phyloP scores from a whole-genome alignment of 2,113 vertebrate genomes.

The Dinomys branickii region DNA sequence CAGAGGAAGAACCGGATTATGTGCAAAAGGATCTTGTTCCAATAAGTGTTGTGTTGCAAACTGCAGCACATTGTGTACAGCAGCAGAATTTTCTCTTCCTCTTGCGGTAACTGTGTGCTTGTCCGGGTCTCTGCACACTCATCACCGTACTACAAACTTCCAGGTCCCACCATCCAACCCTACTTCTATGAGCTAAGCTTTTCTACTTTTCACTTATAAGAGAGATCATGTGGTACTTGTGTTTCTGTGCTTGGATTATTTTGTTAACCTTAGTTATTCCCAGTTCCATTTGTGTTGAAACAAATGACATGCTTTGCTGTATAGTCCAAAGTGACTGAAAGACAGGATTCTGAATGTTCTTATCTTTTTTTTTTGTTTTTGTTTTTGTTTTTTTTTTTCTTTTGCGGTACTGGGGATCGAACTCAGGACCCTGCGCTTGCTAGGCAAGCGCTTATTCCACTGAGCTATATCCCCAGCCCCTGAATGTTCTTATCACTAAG shows the following conservation, averaged over 20 bases:
- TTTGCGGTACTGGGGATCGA: too few relatives aligned
- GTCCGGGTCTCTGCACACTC: background rate
- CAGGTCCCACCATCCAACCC: background rate
- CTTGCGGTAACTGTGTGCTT: too few relatives aligned
- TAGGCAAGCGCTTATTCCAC: too few relatives aligned
- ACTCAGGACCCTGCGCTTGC: too few relatives aligned
- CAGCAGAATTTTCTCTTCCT: fast-evolving
- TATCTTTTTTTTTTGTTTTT: too few relatives aligned
- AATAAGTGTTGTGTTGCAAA: background rate
- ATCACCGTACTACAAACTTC: background rate
- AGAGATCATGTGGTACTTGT: background rate
- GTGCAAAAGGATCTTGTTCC: background rate
- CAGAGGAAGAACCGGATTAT: background rate
- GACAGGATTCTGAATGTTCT: background rate
- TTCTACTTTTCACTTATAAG: background rate
- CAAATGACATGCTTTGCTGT: background rate
- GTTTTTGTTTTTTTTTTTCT: too few relatives aligned
- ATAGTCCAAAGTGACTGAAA: background rate
- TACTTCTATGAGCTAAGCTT: background rate
- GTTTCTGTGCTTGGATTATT: background rate
- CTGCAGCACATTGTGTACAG: too few relatives aligned
- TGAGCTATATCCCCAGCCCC: too few relatives aligned
- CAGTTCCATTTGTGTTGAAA: background rate
- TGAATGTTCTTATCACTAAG: background rate
- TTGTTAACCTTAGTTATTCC: background rate